Conservation (phyloP, 2,113 vertebrate genomes). For the Pungitius pungitius region DNA sequence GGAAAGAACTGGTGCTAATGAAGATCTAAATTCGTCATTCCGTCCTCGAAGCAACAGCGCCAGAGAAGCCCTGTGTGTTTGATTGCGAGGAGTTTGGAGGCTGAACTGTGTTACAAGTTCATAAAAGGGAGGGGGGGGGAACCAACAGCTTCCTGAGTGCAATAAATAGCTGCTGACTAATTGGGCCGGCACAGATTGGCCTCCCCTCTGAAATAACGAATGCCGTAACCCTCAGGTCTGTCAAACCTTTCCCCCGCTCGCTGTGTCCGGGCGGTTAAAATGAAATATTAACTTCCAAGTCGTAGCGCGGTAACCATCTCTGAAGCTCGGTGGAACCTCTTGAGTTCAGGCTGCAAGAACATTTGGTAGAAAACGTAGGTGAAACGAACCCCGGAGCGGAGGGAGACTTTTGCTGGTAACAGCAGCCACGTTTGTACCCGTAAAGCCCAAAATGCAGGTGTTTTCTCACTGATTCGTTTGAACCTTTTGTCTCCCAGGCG, state of each 20-base stretch:
- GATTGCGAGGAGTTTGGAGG: slow-evolving; percentile 57
- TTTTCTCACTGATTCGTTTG: no score
- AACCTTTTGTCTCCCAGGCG: slow-evolving; percentile 85
- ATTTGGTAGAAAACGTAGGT: slow-evolving; percentile 33
- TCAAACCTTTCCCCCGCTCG: slow-evolving; percentile 71
- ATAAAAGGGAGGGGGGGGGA: slow-evolving; percentile 22
- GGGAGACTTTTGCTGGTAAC: slow-evolving; percentile 19
- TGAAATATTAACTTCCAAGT: slow-evolving; percentile 80
- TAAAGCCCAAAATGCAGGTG: no score
- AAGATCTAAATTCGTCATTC: slow-evolving; percentile 22
- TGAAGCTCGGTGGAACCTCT: slow-evolving; percentile 66
- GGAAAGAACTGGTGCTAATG: neutral
- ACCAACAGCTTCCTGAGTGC: slow-evolving; percentile 47
- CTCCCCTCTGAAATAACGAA: slow-evolving; percentile 71
- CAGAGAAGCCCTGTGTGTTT: slow-evolving; percentile 39
- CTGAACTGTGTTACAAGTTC: slow-evolving; percentile 44
- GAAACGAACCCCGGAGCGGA: slow-evolving; percentile 45
- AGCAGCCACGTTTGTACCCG: no score
- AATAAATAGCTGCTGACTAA: slow-evolving; percentile 79
- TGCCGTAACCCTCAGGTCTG: slow-evolving; percentile 73
- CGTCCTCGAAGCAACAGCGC: slow-evolving; percentile 11
- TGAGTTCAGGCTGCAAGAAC: slow-evolving; percentile 48
- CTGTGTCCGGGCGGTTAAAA: slow-evolving; percentile 76
- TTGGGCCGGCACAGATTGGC: slow-evolving; percentile 74
- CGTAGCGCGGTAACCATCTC: slow-evolving; percentile 76